Conservation (phyloP, 2,888 invertebrate genomes). For the Lycaena phlaeas region DNA sequence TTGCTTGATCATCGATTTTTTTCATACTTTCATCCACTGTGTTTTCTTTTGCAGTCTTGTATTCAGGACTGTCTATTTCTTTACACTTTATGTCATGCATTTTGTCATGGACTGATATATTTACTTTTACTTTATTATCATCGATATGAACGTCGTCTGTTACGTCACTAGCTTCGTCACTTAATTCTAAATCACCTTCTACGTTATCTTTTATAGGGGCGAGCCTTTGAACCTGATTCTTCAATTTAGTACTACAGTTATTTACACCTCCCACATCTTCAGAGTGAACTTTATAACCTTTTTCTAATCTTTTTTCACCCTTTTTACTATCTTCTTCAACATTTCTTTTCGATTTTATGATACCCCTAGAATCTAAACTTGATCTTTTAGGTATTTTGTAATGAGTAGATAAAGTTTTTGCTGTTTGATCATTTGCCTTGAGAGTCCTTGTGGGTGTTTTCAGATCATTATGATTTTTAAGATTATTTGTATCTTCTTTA, state of each 20-base stretch:
- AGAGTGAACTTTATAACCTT: too few species aligned
- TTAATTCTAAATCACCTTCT: conserved; percentile 52
- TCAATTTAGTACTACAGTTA: conserved; percentile 10
- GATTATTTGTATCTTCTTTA: not conserved
- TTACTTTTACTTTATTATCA: not conserved
- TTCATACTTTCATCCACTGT: not conserved
- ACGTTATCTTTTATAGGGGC: conserved; percentile 28
- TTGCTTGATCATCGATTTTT: too few species aligned
- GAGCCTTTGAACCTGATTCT: not conserved
- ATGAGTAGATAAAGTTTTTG: conserved; percentile 2
- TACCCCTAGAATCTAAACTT: not conserved
- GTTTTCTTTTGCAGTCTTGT: too few species aligned
- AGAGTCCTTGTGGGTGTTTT: too few species aligned
- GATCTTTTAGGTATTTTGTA: conserved; percentile 26
- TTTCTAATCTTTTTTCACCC: too few species aligned
- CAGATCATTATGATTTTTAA: not conserved
- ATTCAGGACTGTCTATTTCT: too few species aligned
- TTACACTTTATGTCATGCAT: too few species aligned
- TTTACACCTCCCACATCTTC: conserved; percentile 13
- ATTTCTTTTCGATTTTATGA: too few species aligned
- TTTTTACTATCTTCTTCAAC: not conserved
- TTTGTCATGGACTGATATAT: not conserved
- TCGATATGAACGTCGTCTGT: conserved; percentile 18
- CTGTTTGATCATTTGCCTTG: not conserved
- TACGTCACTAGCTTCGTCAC: conserved; percentile 50